Base-by-base conservation (phyloP, 2,113 vertebrate species). In the Camarhynchus parvulus region DNA sequence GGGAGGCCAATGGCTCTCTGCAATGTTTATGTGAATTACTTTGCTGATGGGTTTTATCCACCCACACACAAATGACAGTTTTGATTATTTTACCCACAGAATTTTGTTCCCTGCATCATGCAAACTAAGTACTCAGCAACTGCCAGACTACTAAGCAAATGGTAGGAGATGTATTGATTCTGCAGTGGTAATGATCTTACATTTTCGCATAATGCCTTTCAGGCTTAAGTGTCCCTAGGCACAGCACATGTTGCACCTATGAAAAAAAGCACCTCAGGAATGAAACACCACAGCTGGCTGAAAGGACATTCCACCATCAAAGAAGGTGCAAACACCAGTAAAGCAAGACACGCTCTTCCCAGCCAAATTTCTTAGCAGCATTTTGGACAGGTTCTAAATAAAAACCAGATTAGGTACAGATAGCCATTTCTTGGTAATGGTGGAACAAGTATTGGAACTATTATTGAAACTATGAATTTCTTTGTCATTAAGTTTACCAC, bases 181-280 rank as follows among this genome's bases (percentile, higher is more conserved):
- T 88, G 33, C n/a, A 83, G 35, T 21, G 25, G 74, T 80, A 81
- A 92, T 2, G 10, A 91, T 83, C 59, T 82, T 58, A 33, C 13
- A 25, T 82, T 86, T 96, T 91, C 72, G 92, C 46, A 46, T 72
- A 92, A 93, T 58, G 50, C 49, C 31, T 91, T 93, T 59, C 53
- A 86, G 75, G 35, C 22, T 89, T 62, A 92, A 63, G 35, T 41
- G 55, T 86, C 78, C 56, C 53, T 37, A 81, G 19, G 50, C 25
- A 77, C 20, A 49, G 37, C 18, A 70, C 10, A 35, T 20, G 7
- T 31, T 59, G 37, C 75, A 83, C 41, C 42, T 58, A 41, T 8
- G 33, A 53, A 80, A 70, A 73, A 92, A 83, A 59, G 10, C 47
- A 85, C 59, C 35, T 80, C 42, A 63, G 46, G 30, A 91, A 42